These are phyloP conservation scores for Apteryx owenii DNA, from an alignment of 2,113 vertebrate genomes.

Conservation along the genomic window DNA sequence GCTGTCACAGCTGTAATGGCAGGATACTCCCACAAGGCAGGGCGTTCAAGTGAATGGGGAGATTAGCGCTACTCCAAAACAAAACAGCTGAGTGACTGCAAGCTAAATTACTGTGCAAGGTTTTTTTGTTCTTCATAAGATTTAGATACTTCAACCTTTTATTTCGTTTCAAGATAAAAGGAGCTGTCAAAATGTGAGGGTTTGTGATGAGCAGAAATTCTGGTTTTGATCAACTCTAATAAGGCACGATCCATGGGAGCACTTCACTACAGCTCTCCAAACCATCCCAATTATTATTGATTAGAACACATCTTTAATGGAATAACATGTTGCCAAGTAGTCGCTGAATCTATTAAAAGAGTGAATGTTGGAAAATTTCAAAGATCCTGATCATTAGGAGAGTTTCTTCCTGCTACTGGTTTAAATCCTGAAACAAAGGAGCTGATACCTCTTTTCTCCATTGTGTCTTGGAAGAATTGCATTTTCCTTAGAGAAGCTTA, in stretches of 20 bases:
- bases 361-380: background rate
- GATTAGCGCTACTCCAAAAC: background rate
- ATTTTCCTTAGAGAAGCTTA: background rate
- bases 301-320: background rate
- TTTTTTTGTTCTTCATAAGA: background rate
- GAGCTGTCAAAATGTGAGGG: background rate
- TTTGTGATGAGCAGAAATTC: background rate
- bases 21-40: background rate
- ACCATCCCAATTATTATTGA: conserved; percentile 15
- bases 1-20: background rate
- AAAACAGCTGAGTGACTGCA: background rate
- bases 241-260: background rate
- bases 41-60: background rate
- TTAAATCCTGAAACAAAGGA: background rate
- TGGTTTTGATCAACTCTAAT: background rate
- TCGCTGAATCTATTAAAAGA: background rate
- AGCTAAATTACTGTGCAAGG: background rate
- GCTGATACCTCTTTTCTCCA: background rate
- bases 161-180: conserved; percentile 25
- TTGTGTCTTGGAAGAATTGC: background rate
- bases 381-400: background rate
- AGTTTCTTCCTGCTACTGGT: background rate
- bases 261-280: background rate
- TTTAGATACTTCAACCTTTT: conserved; percentile 1
- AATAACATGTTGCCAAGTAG: background rate